Base-by-base conservation (phyloP, 2,888 invertebrate genomes). In the Chrysolina haemoptera region DNA sequence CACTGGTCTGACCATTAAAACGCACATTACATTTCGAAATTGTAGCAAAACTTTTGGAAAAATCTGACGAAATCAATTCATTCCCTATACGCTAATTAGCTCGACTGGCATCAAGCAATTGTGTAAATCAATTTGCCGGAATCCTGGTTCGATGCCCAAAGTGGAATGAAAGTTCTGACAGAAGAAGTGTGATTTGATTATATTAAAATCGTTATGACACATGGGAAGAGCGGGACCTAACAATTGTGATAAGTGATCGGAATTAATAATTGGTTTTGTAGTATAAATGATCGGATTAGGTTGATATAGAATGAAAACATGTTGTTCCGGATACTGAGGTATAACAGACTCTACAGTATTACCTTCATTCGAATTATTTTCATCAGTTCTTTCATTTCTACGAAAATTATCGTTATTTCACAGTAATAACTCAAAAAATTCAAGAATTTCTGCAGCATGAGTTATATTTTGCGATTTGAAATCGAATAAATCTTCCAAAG, bases 1-100 rank as follows among this genome's bases (percentile, higher is more conserved):
- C 40, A 14, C 73, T 59, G 9, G 59, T 20, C 16, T 62, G 46
- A 20, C 70, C 70, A 59, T 74, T 65, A 43, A 53, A 74, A 9
- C 46, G 40, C 4, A 70, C 8, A 55, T 74, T 74, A 62, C 74
- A 74, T 62, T 70, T 74, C 35, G 62, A 43, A 59, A 74, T 50
- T 11, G 14, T 66, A 27, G 35, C 11, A n/a, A 65, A 35, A 63
- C 48, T 63, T n/a, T 43, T 12, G n/a, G 35, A 55, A 55, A n/a
- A 22, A 27, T 59, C 62, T 55, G 20, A 18, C 8, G 12, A 43
- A 43, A 14, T 43, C 8, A 43, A 43, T 2, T 43, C 8, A 5
- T 43, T 14, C 8, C 43, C 12, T 12, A 43, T 43, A 18, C 11
- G 11, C 3, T 53, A 18, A 18, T 18, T 53, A 18, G 16, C 53